Conservation (phyloP, 2,113 vertebrate genomes). For the Enhydra lutris region DNA sequence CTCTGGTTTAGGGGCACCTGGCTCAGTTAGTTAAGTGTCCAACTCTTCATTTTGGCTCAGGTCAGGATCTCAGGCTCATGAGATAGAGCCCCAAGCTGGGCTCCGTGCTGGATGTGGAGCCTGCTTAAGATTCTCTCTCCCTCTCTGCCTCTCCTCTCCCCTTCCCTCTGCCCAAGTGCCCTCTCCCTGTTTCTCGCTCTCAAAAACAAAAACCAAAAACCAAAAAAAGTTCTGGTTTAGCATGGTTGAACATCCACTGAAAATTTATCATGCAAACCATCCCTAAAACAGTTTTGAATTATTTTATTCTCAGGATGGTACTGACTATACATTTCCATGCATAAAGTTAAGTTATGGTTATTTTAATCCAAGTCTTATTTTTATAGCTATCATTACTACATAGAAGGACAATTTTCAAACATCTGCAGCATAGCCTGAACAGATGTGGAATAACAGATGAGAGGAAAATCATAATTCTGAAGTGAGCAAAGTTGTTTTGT, state of each 20-base stretch:
- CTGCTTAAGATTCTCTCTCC: not conserved
- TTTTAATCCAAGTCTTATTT: slow-evolving; percentile 12
- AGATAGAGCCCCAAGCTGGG: not conserved
- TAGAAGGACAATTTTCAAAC: not conserved
- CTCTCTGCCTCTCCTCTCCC: too few species aligned
- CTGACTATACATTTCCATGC: not conserved
- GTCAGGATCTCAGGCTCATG: not conserved
- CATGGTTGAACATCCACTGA: not conserved
- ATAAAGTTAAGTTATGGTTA: not conserved
- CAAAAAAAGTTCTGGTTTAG: not conserved
- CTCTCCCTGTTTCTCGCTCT: not conserved
- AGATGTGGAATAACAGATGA: not conserved
- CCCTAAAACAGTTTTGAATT: not conserved
- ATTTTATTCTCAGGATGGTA: slow-evolving; percentile 20
- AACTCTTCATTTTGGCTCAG: not conserved
- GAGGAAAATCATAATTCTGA: not conserved
- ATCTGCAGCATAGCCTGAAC: not conserved
- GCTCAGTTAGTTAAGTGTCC: not conserved
- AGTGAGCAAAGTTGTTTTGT: not conserved
- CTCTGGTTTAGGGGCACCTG: not conserved
- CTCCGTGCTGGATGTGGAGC: not conserved
- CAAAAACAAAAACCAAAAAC: not conserved
- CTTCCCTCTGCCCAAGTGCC: not conserved
- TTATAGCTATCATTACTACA: not conserved
- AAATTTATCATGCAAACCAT: slow-evolving; percentile 3